phyloP scores from a whole-genome alignment of 1,140 invertebrate genomes.

The Drosophila mauritiana region DNA sequence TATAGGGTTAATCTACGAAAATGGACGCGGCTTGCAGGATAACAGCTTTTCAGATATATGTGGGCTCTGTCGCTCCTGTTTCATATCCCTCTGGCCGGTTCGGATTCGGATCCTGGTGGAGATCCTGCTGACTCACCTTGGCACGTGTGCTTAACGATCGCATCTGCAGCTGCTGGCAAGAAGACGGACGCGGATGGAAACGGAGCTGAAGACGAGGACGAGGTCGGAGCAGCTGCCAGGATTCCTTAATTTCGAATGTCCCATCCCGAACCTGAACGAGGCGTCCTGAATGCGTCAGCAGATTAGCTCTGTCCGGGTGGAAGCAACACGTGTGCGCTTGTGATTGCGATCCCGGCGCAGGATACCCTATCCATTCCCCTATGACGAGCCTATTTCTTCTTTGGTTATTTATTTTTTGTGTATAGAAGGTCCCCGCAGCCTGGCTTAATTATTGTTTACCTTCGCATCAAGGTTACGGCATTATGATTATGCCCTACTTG shows the following conservation, averaged over 20 bases:
- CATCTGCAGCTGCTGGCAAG: constrained; percentile 33
- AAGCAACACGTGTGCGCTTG: constrained; percentile 69
- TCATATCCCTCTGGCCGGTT: constrained; percentile 16
- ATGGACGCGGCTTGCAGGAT: constrained; percentile 48
- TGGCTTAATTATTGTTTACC: constrained; percentile 77
- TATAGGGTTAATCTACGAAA: constrained; percentile 50
- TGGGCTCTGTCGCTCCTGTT: constrained; percentile 18
- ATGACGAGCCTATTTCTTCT: neutral
- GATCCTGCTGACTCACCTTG: constrained; percentile 66
- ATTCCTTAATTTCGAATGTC: constrained; percentile 45
- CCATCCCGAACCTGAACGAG: constrained; percentile 9
- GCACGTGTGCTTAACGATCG: constrained; percentile 55
- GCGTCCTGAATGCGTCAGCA: constrained; percentile 36
- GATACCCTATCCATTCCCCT: constrained; percentile 9
- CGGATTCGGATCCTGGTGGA: constrained; percentile 18
- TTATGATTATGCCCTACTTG: constrained; percentile 70
- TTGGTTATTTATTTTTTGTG: neutral
- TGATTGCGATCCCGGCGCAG: constrained; percentile 34
- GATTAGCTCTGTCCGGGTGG: constrained; percentile 49
- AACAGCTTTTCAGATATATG: constrained; percentile 43
- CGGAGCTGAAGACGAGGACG: constrained; percentile 8
- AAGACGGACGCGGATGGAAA: constrained; percentile 15
- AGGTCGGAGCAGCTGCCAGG: constrained; percentile 43
- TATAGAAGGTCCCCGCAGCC: constrained; percentile 17
- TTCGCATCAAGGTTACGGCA: constrained; percentile 72